phyloP scores from a whole-genome alignment of 2,888 invertebrate genomes.

The Trimorus sp. region DNA sequence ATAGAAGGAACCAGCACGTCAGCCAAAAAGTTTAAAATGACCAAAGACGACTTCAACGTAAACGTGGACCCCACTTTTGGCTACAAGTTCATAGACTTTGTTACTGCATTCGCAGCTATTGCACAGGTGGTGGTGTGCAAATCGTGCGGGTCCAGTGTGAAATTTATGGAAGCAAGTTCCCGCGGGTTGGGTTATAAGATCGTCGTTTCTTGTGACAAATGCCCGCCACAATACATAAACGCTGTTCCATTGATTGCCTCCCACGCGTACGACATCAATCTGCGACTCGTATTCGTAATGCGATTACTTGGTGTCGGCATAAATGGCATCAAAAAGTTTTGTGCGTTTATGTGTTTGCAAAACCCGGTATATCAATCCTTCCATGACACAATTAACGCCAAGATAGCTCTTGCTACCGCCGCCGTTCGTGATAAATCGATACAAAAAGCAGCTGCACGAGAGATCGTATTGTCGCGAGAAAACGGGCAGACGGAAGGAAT shows the following conservation, averaged over 20 bases:
- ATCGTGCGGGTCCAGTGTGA: conserved; percentile 3
- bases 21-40: conserved; percentile 15
- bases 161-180: too few species aligned
- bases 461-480: too few species aligned
- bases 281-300: conserved; percentile 63
- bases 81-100: conserved; percentile 25
- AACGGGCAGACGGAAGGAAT: too few species aligned
- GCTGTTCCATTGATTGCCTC: neutral
- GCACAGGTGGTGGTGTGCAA: conserved; percentile 23
- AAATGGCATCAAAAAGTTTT: conserved; percentile 59
- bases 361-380: conserved; percentile 9
- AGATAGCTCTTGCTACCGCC: conserved; percentile 21
- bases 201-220: conserved; percentile 10
- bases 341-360: conserved; percentile 64
- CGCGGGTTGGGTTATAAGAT: conserved; percentile 1
- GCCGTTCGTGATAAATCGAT: too few species aligned
- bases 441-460: too few species aligned
- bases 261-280: conserved; percentile 25
- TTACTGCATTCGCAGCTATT: conserved; percentile 24
- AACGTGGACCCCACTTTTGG: conserved; percentile 27
- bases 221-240: neutral
- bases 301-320: conserved; percentile 63
- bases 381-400: conserved; percentile 25
- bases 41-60: conserved; percentile 5
- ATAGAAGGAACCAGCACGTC: conserved; percentile 20